Base-by-base conservation (phyloP, 2,888 invertebrate species). In the Nomada ferruginata region DNA sequence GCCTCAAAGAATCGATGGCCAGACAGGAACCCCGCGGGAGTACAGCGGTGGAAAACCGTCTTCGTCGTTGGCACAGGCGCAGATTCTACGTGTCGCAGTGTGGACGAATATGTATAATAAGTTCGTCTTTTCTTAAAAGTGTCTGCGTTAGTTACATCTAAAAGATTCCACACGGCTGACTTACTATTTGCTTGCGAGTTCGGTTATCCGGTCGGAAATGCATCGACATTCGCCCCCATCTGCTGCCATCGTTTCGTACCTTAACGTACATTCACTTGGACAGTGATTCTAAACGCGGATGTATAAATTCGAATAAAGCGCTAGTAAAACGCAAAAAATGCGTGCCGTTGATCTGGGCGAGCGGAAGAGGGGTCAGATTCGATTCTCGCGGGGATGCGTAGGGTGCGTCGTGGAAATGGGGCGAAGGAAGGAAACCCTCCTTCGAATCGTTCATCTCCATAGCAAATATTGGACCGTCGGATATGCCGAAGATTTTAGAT, bases 401-500 rank as follows among this genome's bases (percentile, higher is more conserved):
- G 3, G 15, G 36, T 15, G 9, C 18, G n/a, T 3, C 2, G 36
- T 23, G 50, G 57, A 57, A 70, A 65, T 71, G 74, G 42, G 36
- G 3, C 11, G 23, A 20, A 74, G 47, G 78, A 60, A 74, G 53
- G 71, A 75, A 69, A 44, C 29, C 53, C 36, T 57, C 50, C 53
- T 64, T 69, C 47, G 78, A 70, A 76, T 13, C 75, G 73, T 91
- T 92, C 91, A 92, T 92, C 90, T 91, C 87, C 85, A 87, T 87
- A 77, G 90, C 90, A 92, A 92, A 92, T 92, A 92, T 92, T 92
- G 90, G 89, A 90, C 91, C 90, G 88, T 84, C 88, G 87, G 90
- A 91, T 91, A 87, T 87, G 83, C 84, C 82, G 86, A 91, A 90
- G 90, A 91, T 91, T 91, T 90, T 89, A 86, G 90, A 91, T 92